Evolutionary conservation across 1,140 invertebrate species (phyloP).

Genomic region (Mactra quadrangularis): DNA sequence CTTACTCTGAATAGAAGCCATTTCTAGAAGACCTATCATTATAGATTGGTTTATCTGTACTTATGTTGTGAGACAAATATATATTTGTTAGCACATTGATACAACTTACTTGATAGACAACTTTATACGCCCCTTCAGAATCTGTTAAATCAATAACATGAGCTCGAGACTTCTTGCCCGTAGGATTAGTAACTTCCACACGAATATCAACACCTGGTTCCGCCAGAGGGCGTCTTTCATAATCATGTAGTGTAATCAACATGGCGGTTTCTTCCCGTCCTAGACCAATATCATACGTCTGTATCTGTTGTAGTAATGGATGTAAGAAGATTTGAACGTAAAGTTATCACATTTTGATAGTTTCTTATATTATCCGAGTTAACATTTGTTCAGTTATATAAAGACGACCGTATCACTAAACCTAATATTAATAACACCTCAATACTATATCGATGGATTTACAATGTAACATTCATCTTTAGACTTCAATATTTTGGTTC

Average conservation of each 20-base stretch:
- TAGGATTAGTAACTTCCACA: conserved; percentile 50
- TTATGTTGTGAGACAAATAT: no score
- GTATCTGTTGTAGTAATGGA: conserved; percentile 37
- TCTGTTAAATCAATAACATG: conserved; percentile 56
- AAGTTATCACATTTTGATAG: background rate
- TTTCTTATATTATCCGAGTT: no score
- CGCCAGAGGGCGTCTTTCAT: conserved; percentile 59
- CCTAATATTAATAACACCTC: no score
- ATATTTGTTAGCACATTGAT: no score
- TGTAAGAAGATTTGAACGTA: background rate
- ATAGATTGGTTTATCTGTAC: no score
- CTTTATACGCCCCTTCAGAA: conserved; percentile 55
- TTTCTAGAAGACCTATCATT: no score
- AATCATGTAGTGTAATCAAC: conserved; percentile 61
- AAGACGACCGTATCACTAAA: no score
- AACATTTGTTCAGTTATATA: no score
- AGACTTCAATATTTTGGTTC: no score
- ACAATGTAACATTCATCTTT: no score
- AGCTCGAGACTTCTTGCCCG: conserved; percentile 54
- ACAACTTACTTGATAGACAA: conserved; percentile 50
- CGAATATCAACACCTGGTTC: conserved; percentile 58
- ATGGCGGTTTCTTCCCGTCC: conserved; percentile 59
- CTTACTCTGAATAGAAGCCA: no score
- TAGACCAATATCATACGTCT: conserved; percentile 59
- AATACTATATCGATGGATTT: no score